Evolutionary conservation across 2,797 vertebrate genomes (phyloP), one percentile per base, ranked within the genome.

Genomic region (Mormyrops boulengeri): DNA sequence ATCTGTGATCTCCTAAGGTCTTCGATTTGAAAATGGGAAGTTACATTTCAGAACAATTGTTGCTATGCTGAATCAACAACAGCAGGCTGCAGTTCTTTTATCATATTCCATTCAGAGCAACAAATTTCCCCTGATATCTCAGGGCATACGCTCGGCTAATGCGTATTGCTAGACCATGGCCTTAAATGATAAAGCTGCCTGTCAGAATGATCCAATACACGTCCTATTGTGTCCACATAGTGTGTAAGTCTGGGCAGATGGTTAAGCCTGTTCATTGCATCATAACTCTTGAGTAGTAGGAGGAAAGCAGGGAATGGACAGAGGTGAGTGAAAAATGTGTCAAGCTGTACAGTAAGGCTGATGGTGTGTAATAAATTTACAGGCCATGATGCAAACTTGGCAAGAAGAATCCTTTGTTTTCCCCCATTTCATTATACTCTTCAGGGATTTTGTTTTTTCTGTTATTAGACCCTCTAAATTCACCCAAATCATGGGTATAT

Each of bases 191-290:
- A 82, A 90, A 90, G 89, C 22, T 90, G 88, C 89, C 87, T 90
- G 89, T 90, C 89, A 90, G 49, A 90, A 90, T 90, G 89, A 90
- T 90, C 87, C 87, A 90, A 88, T 88, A 88, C 87, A 82, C 47
- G 80, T 88, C 87, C 87, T 88, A 85, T 85, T 88, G 87, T 90
- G 89, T 90, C 89, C 89, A 90, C 87, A 85, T 55, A 55, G 69
- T 90, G 87, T 88, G 89, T 90, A 88, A 87, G 87, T 77, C 87
- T 66, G 87, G 89, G 89, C 89, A 90, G 89, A 85, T 85, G 89
- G 89, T 90, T 88, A 73, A 90, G 87, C 55, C 87, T 85, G 55
- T 90, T 85, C 89, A 90, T 90, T 90, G 89, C 87, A 90, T 90
- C 89, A 90, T 90, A 90, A 90, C 89, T 90, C 89, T 90, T 88